phyloP scores from a whole-genome alignment of 1,140 invertebrate genomes.

The Neodiprion virginianus region DNA sequence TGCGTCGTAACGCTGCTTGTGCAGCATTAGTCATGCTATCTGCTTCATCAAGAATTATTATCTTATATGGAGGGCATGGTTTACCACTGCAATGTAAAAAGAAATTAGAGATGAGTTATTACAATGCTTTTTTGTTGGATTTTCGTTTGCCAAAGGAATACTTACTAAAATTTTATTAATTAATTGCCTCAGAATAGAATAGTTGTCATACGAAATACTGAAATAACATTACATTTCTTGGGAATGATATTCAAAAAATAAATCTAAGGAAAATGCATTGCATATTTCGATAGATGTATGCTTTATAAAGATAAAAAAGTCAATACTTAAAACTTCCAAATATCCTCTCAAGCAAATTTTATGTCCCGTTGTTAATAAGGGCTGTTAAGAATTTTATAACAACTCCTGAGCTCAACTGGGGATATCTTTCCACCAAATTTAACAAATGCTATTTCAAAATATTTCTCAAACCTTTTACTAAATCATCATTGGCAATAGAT shows the following conservation, averaged over 20 bases:
- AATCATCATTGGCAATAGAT: constrained; percentile 50
- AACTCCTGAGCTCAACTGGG: constrained; percentile 45
- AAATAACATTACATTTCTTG: constrained; percentile 6
- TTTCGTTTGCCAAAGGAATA: constrained; percentile 12
- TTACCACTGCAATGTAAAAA: constrained; percentile 72
- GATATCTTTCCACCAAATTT: constrained; percentile 2
- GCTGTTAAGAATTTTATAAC: constrained; percentile 32
- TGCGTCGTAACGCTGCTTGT: constrained; percentile 92
- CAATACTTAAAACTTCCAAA: constrained; percentile 15
- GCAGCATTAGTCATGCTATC: constrained; percentile 98
- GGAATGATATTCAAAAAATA: constrained; percentile 1
- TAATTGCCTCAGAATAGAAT: constrained; percentile 38
- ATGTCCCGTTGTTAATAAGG: constrained; percentile 53
- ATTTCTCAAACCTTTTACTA: constrained; percentile 61
- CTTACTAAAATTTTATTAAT: constrained; percentile 8
- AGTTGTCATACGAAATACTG: constrained; percentile 33
- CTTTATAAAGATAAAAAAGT: constrained; percentile 17
- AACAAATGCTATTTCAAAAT: constrained; percentile 8
- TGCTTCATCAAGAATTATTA: constrained; percentile 98
- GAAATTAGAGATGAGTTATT: background rate
- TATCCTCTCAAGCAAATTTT: constrained; percentile 31
- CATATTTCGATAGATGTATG: constrained; percentile 23
- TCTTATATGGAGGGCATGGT: constrained; percentile 92
- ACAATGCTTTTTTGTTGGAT: background rate
- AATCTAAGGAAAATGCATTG: constrained; percentile 11